These are phyloP conservation scores for Parnassius smintheus DNA, from an alignment of 2,888 invertebrate genomes.

Conservation along the genomic window DNA sequence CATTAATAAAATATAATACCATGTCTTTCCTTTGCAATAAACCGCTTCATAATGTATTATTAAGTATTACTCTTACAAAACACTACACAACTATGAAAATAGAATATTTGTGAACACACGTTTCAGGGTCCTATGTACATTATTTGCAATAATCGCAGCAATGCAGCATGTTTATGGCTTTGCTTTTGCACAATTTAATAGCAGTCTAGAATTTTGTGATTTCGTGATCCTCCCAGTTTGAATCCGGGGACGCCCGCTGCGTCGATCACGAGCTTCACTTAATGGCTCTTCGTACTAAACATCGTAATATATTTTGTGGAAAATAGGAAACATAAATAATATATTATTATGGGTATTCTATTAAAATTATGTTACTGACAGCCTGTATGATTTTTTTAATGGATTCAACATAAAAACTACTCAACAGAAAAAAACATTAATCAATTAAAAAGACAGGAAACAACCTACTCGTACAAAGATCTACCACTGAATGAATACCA, in stretches of 20 bases:
- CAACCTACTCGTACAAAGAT: too few species aligned
- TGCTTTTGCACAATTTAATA: constrained; percentile 46
- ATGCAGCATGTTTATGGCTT: constrained; percentile 43
- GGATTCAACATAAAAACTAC: too few species aligned
- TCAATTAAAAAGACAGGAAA: too few species aligned
- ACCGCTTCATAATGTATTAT: too few species aligned
- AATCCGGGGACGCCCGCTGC: constrained; percentile 46
- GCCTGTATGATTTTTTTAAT: too few species aligned
- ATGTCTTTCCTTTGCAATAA: too few species aligned
- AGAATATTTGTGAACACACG: not conserved
- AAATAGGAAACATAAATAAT: not conserved
- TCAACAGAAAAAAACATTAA: too few species aligned
- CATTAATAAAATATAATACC: too few species aligned
- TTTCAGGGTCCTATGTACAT: constrained; percentile 3
- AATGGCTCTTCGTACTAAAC: not conserved
- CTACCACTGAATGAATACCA: too few species aligned
- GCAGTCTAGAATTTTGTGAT: constrained; percentile 44
- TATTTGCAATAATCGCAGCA: constrained; percentile 35
- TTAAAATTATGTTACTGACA: too few species aligned
- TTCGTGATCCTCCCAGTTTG: constrained; percentile 37
- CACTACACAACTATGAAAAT: constrained; percentile 15
- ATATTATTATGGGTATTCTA: too few species aligned
- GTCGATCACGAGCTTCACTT: constrained; percentile 21
- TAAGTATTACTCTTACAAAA: too few species aligned
- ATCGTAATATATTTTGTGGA: not conserved